These are phyloP conservation scores for Aplysina aerophoba DNA, from an alignment of 37 sponge, comb jelly and placozoan genomes.

Conservation along the genomic window DNA sequence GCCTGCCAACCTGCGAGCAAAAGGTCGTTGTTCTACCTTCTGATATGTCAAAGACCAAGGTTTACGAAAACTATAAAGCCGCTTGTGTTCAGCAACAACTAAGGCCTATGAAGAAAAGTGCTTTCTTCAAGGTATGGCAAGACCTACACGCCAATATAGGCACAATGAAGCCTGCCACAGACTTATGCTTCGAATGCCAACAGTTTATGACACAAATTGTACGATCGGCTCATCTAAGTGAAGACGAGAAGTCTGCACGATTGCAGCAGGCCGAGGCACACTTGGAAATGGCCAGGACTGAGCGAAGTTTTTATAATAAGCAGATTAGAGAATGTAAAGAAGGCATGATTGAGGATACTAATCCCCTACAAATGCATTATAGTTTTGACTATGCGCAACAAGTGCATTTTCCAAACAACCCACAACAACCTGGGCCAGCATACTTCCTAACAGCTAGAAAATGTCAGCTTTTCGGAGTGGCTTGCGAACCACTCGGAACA, in stretches of 20 bases:
- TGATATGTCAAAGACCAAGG: conserved; percentile 10
- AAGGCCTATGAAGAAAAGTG: neutral
- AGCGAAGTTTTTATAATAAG: conserved; percentile 3
- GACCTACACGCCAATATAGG: neutral
- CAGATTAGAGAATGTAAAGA: conserved; percentile 16
- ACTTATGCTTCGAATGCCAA: conserved; percentile 27
- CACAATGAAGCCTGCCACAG: neutral
- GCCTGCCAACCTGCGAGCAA: neutral
- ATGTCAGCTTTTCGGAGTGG: conserved; percentile 30
- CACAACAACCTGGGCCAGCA: conserved; percentile 51
- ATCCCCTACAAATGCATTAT: conserved; percentile 7
- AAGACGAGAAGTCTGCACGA: conserved; percentile 32
- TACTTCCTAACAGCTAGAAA: conserved; percentile 39
- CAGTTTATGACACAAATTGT: neutral
- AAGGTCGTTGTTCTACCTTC: conserved; percentile 12
- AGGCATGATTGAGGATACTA: neutral
- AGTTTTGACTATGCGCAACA: conserved; percentile 55
- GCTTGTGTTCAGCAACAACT: neutral
- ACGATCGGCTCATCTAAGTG: conserved; percentile 10
- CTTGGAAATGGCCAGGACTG: neutral
- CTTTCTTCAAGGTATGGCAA: conserved; percentile 6
- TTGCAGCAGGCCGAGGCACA: conserved; percentile 1
- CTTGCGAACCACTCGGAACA: neutral
- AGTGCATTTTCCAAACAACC: neutral
- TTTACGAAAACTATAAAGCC: neutral